A percentile compares a stretch with the other conserved stretches of the same genome.
Evolutionary conservation across 1,140 invertebrate genomes (phyloP).

Genomic region (Pogonognathellus flavescens): DNA sequence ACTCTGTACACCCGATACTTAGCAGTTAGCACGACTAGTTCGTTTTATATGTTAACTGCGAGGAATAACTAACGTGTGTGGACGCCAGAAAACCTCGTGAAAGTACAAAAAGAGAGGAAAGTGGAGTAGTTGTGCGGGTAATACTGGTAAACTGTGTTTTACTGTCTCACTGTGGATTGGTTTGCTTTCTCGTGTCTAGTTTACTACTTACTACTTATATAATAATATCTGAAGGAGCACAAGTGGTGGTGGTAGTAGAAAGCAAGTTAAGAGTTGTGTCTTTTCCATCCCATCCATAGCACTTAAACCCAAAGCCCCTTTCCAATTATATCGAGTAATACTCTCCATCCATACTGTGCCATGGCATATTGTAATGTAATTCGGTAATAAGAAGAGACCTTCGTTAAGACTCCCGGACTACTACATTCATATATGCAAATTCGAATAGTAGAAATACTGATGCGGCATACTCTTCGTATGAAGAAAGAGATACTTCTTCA

Average conservation of each 20-base stretch:
- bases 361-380: slow-evolving; percentile 21
- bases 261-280: slow-evolving; percentile 30
- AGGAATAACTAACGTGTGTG: too few relatives aligned
- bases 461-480: too few relatives aligned
- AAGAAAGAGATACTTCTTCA: too few relatives aligned
- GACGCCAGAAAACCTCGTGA: too few relatives aligned
- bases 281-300: slow-evolving; percentile 58
- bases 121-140: not conserved
- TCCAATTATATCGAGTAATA: slow-evolving; percentile 57
- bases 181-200: not conserved
- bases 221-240: not conserved
- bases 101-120: too few relatives aligned
- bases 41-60: not conserved
- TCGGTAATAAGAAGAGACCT: slow-evolving; percentile 13
- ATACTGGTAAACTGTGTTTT: slow-evolving; percentile 37
- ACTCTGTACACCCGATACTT: not conserved
- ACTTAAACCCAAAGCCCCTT: slow-evolving; percentile 61
- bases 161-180: not conserved
- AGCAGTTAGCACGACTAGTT: not conserved
- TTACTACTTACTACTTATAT: not conserved
- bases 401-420: slow-evolving; percentile 34
- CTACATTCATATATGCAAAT: slow-evolving; percentile 52
- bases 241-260: not conserved
- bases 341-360: not conserved
- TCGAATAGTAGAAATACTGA: not conserved